These are phyloP conservation scores for Vespertilio murinus DNA, from an alignment of 2,797 vertebrate genomes.

Conservation along the genomic window DNA sequence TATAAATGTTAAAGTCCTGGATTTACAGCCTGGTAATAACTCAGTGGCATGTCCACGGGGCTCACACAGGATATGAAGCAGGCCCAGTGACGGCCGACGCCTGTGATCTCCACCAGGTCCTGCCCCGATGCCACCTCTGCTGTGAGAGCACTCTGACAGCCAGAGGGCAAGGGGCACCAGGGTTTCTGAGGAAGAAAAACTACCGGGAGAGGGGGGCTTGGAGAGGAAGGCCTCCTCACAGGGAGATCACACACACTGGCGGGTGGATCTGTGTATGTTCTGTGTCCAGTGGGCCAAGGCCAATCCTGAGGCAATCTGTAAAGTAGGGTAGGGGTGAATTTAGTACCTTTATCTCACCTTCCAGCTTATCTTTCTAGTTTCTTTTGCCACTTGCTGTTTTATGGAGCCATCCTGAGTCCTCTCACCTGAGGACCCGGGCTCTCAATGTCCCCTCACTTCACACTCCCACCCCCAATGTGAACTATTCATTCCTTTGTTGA, in stretches of 20 bases:
- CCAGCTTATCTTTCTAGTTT: neutral
- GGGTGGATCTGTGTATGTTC: accelerated
- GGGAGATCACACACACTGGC: accelerated
- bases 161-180: neutral
- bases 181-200: neutral
- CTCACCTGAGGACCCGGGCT: accelerated
- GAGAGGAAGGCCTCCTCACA: neutral
- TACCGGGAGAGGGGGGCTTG: neutral
- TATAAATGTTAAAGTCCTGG: neutral
- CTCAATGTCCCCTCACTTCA: accelerated
- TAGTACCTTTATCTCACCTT: neutral
- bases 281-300: accelerated
- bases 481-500: no score
- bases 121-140: neutral
- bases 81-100: neutral
- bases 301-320: neutral
- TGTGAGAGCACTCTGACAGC: neutral
- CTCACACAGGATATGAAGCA: constrained; percentile 55
- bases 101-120: neutral
- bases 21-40: constrained; percentile 60
- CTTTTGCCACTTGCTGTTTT: neutral
- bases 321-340: accelerated
- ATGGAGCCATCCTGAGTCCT: neutral
- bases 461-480: no score
- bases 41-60: neutral